A percentile compares a stretch with the other conserved stretches of the same genome.
Conservation (phyloP, 2,113 vertebrate species). For the Polypterus bichir region DNA sequence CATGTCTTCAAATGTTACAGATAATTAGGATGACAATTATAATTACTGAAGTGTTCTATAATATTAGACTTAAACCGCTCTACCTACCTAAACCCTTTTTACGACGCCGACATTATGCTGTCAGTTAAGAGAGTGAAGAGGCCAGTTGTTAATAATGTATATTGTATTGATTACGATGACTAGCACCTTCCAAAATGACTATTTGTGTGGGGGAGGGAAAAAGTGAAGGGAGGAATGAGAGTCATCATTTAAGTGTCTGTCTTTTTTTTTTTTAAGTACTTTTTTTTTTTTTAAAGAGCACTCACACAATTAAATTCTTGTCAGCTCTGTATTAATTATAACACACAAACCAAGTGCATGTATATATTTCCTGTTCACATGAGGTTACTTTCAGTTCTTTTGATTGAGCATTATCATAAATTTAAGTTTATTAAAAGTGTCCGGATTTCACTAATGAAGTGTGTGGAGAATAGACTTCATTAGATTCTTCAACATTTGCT, state of each 20-base stretch:
- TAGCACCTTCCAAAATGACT: conserved; percentile 19
- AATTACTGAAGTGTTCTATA: conserved; percentile 67
- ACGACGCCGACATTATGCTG: conserved; percentile 62
- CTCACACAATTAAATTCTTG: not conserved
- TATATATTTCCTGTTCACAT: no score
- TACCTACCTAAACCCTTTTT: conserved; percentile 70
- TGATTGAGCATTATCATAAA: no score
- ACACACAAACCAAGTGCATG: no score
- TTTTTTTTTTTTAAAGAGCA: not conserved
- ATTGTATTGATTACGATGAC: conserved; percentile 35
- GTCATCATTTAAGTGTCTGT: conserved; percentile 12
- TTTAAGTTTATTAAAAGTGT: no score
- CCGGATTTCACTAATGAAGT: no score
- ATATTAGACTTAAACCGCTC: conserved; percentile 66
- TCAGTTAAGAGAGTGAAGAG: conserved; percentile 64
- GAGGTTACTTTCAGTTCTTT: no score
- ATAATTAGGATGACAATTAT: conserved; percentile 88
- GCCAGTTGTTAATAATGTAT: conserved; percentile 56
- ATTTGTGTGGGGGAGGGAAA: conserved; percentile 7
- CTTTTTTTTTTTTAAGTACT: not conserved
- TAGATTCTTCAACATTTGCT: not conserved
- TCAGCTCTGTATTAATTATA: no score
- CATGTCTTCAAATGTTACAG: conserved; percentile 62
- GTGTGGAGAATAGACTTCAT: not conserved
- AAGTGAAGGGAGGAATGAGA: conserved; percentile 1